These are phyloP conservation scores for Lepisosteus osseus DNA, from an alignment of 2,113 vertebrate species.

Conservation along the genomic window DNA sequence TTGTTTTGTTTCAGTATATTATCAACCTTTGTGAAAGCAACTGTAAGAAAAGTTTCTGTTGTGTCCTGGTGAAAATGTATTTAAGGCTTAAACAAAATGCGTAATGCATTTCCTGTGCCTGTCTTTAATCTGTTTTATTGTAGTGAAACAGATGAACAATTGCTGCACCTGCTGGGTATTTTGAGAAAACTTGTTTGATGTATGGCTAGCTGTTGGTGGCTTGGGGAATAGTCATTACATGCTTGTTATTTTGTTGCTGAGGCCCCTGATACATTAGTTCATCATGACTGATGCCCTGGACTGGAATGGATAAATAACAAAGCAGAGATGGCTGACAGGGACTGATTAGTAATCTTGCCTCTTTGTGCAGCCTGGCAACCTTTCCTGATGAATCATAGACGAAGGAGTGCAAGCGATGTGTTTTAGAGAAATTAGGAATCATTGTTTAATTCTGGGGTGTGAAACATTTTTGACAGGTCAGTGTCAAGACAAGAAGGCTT, in stretches of 20 bases:
- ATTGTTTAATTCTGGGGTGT: neutral
- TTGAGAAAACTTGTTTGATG: conserved; percentile 8
- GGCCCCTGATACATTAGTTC: conserved; percentile 37
- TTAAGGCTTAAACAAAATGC: neutral
- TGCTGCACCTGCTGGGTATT: neutral
- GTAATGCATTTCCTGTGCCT: neutral
- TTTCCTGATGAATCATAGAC: conserved; percentile 40
- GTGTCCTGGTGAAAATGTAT: neutral
- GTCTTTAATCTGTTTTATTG: conserved; percentile 6
- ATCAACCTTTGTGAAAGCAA: too few relatives aligned
- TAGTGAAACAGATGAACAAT: neutral
- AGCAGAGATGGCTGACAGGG: conserved; percentile 45
- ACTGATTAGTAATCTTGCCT: conserved; percentile 52
- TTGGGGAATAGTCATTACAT: conserved; percentile 35
- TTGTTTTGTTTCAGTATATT: too few relatives aligned
- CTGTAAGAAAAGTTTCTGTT: neutral
- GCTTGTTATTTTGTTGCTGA: conserved; percentile 35
- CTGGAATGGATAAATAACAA: conserved; percentile 46
- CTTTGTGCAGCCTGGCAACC: conserved; percentile 35
- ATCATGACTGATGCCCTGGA: conserved; percentile 55
- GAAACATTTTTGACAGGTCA: neutral
- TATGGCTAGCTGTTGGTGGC: conserved; percentile 1
- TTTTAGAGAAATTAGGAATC: conserved; percentile 33
- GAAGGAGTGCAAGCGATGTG: conserved; percentile 23
- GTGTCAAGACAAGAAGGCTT: neutral